Conservation (phyloP, 2,797 vertebrate species). For the Cyclura pinguis region DNA sequence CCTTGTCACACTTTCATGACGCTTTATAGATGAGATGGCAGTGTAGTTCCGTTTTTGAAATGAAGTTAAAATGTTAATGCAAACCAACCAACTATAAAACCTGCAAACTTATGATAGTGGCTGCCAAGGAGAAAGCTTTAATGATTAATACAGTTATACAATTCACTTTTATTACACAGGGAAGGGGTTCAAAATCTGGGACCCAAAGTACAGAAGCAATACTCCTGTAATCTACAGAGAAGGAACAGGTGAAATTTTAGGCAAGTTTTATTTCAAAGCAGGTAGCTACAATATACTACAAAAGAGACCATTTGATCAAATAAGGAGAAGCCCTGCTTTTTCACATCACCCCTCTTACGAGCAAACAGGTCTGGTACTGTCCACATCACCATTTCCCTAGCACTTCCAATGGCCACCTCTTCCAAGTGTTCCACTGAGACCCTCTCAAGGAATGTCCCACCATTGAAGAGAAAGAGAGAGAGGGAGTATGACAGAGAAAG, state of each 20-base stretch:
- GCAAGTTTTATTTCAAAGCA: background rate
- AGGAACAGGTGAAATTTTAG: background rate
- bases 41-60: background rate
- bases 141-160: background rate
- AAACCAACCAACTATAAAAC: constrained; percentile 20
- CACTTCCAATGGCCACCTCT: background rate
- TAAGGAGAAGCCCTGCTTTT: background rate
- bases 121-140: background rate
- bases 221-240: background rate
- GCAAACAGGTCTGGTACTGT: background rate
- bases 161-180: background rate
- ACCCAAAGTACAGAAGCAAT: background rate
- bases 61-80: background rate
- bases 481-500: background rate
- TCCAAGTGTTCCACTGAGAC: background rate
- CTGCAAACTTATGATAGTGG: background rate
- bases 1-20: background rate
- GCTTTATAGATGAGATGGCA: background rate
- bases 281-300: background rate
- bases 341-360: background rate
- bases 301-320: too few species aligned
- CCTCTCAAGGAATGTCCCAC: background rate
- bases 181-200: background rate
- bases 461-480: background rate
- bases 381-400: background rate